A percentile compares a stretch with the other conserved stretches of the same genome.
These are phyloP conservation scores for Dasyornis broadbenti DNA, from an alignment of 2,113 vertebrate species.

Conservation along the genomic window DNA sequence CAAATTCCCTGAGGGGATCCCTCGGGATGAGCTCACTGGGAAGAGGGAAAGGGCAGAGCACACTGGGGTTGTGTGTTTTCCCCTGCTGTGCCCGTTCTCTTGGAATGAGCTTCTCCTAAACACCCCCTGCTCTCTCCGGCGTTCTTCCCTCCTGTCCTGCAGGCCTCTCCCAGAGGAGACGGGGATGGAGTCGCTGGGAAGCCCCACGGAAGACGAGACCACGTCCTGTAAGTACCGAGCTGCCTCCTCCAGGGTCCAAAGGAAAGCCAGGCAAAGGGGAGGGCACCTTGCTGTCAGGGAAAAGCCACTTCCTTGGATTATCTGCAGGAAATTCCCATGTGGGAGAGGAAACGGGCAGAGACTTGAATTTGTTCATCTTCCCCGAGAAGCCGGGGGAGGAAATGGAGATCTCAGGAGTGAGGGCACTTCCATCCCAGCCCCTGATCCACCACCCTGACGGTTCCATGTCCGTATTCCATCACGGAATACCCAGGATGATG, in stretches of 20 bases:
- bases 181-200: conserved; percentile 82
- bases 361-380: neutral
- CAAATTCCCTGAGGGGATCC: neutral
- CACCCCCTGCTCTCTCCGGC: neutral
- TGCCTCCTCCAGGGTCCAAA: neutral
- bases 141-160: neutral
- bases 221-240: conserved; percentile 79
- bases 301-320: neutral
- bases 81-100: neutral
- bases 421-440: neutral
- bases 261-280: neutral
- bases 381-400: neutral
- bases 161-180: conserved; percentile 89
- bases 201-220: conserved; percentile 77
- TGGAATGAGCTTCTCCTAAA: neutral
- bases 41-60: neutral
- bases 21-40: neutral
- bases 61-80: accelerated
- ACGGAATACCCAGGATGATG: accelerated
- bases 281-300: neutral
- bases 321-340: accelerated
- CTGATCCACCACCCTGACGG: neutral
- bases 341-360: neutral
- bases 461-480: accelerated
- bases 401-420: too few species aligned